phyloP scores from a whole-genome alignment of 2,797 vertebrate species.

The Lagocephalus sceleratus region DNA sequence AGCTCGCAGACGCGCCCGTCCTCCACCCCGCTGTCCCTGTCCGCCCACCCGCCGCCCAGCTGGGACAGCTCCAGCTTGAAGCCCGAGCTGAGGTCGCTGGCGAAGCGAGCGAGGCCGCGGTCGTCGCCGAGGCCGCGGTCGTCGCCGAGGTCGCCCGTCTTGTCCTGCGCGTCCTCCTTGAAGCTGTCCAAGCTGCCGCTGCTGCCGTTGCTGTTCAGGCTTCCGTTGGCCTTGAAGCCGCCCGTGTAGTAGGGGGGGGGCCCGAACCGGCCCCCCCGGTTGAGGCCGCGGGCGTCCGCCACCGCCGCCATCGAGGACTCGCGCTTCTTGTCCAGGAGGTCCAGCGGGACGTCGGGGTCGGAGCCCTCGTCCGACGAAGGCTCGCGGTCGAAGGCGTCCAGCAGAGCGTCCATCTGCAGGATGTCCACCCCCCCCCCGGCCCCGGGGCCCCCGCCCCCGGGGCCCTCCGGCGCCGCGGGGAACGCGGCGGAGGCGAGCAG shows the following conservation, averaged over 20 bases:
- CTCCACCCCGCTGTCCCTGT: conserved; percentile 85
- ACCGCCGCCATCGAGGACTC: conserved; percentile 68
- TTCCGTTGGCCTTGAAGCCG: conserved; percentile 61
- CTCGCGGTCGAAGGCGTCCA: conserved; percentile 84
- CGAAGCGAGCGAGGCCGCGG: conserved; percentile 53
- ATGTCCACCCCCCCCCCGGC: conserved; percentile 82
- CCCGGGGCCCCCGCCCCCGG: conserved; percentile 66
- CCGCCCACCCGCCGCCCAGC: conserved; percentile 84
- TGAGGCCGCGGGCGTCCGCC: conserved; percentile 73
- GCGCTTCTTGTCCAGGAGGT: conserved; percentile 81
- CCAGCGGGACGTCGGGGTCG: conserved; percentile 80
- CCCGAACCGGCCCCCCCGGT: conserved; percentile 76
- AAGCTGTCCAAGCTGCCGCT: conserved; percentile 65
- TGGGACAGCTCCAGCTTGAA: conserved; percentile 84
- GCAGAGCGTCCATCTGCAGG: conserved; percentile 80
- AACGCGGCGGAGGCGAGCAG: conserved; percentile 85
- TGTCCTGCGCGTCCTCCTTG: conserved; percentile 51
- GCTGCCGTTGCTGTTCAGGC: conserved; percentile 65
- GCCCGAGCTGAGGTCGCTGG: conserved; percentile 49
- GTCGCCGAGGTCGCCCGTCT: conserved; percentile 42
- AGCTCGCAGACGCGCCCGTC: conserved; percentile 79
- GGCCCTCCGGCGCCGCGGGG: conserved; percentile 80
- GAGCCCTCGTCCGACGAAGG: conserved; percentile 73
- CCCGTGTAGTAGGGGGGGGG: conserved; percentile 70
- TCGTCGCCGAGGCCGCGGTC: conserved; percentile 37